These are phyloP conservation scores for Cryptosula pallasiana DNA, from an alignment of 2,888 invertebrate species.

Conservation along the genomic window DNA sequence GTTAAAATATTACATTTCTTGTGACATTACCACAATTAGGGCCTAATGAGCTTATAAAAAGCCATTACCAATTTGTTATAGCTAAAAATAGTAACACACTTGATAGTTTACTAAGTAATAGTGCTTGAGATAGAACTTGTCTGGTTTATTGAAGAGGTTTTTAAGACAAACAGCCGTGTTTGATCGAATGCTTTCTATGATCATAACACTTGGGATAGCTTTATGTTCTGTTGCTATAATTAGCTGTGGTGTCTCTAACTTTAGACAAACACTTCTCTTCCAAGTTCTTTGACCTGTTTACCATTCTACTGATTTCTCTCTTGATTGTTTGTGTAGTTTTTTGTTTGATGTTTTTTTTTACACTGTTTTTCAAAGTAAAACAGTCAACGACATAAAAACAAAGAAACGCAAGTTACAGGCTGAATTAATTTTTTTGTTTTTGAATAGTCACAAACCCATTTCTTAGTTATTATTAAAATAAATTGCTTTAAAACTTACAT, in stretches of 20 bases:
- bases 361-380: no score
- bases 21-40: neutral
- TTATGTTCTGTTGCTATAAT: neutral
- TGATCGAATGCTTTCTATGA: neutral
- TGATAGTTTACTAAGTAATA: neutral
- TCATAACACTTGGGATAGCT: neutral
- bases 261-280: neutral
- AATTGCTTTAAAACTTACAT: constrained; percentile 36
- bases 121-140: neutral
- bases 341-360: no score
- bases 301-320: no score
- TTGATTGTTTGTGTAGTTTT: no score
- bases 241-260: neutral
- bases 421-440: no score
- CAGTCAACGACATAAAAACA: no score
- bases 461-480: neutral
- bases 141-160: constrained; percentile 10
- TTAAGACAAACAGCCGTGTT: neutral
- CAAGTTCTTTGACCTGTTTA: neutral
- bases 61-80: constrained; percentile 3
- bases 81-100: constrained; percentile 12
- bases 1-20: neutral
- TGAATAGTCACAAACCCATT: neutral
- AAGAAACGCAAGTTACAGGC: no score
- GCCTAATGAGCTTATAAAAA: neutral